phyloP scores from a whole-genome alignment of 2,113 vertebrate species.

The Callopanchax toddi region DNA sequence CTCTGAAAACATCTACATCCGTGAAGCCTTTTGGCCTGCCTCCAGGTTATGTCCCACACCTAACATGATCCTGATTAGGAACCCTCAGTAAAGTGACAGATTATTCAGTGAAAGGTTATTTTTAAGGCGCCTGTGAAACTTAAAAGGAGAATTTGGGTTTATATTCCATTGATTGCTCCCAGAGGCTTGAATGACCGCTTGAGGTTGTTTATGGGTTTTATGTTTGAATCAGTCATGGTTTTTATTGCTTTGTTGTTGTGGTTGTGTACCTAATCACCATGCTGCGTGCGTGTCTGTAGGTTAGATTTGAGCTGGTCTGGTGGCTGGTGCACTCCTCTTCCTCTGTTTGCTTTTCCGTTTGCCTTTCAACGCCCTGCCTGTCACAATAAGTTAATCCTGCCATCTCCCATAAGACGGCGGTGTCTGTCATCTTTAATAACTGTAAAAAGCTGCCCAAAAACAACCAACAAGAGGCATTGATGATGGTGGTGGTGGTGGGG shows the following conservation, averaged over 20 bases:
- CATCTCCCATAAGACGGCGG: conserved; percentile 63
- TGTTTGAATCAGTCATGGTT: conserved; percentile 20
- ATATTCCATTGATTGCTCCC: not conserved
- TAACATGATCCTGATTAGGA: too few species aligned
- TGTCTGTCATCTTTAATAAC: conserved; percentile 73
- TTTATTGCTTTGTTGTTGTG: conserved; percentile 23
- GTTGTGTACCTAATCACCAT: conserved; percentile 17
- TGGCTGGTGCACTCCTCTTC: conserved; percentile 21
- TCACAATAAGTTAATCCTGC: conserved; percentile 70
- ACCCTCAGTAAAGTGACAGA: too few species aligned
- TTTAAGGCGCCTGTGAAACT: too few species aligned
- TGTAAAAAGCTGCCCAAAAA: conserved; percentile 46
- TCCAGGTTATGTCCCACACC: too few species aligned
- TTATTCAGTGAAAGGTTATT: too few species aligned
- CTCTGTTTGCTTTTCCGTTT: conserved; percentile 51
- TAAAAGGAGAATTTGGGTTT: too few species aligned
- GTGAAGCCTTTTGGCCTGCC: too few species aligned
- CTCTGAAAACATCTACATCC: too few species aligned
- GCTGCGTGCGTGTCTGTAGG: conserved; percentile 22
- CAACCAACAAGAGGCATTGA: conserved; percentile 51
- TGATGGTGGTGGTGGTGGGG: conserved; percentile 14
- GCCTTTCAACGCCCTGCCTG: conserved; percentile 52
- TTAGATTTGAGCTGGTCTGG: conserved; percentile 8
- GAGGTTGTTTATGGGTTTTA: conserved; percentile 15
- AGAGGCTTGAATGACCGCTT: conserved; percentile 10